Conservation (phyloP, 1,140 invertebrate species). For the Temnothorax curvispinosus region DNA sequence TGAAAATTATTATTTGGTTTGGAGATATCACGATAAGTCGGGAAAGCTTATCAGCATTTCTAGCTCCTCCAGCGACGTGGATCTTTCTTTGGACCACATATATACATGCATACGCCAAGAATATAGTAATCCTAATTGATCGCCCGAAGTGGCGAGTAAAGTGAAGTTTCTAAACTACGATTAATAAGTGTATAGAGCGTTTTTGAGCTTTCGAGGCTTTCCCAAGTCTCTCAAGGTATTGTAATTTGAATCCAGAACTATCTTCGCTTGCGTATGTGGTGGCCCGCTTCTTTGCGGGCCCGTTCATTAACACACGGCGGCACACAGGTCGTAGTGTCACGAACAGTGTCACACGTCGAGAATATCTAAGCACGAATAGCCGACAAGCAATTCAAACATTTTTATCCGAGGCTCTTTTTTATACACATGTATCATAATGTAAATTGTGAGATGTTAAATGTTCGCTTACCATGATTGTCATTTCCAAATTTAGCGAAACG, state of each 20-base stretch:
- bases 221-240: conserved; percentile 65
- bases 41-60: not conserved
- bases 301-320: conserved; percentile 16
- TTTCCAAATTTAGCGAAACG: not conserved
- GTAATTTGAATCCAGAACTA: conserved; percentile 61
- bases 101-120: conserved; percentile 47
- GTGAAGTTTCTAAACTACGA: conserved; percentile 68
- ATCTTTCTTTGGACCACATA: conserved; percentile 50
- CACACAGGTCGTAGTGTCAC: conserved; percentile 35
- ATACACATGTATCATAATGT: not conserved
- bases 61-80: not conserved
- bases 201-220: conserved; percentile 68
- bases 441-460: too few relatives aligned
- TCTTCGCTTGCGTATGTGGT: conserved; percentile 52
- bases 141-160: conserved; percentile 30
- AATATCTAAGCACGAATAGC: conserved; percentile 36
- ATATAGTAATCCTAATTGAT: conserved; percentile 60
- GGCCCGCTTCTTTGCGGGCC: not conserved
- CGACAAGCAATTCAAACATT: conserved; percentile 1
- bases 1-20: not conserved
- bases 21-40: not conserved
- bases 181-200: conserved; percentile 65
- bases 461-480: not conserved
- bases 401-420: not conserved
- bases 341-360: not conserved